Evolutionary conservation across 1,140 invertebrate species (phyloP).

Genomic region (Aphaenogaster floridana): DNA sequence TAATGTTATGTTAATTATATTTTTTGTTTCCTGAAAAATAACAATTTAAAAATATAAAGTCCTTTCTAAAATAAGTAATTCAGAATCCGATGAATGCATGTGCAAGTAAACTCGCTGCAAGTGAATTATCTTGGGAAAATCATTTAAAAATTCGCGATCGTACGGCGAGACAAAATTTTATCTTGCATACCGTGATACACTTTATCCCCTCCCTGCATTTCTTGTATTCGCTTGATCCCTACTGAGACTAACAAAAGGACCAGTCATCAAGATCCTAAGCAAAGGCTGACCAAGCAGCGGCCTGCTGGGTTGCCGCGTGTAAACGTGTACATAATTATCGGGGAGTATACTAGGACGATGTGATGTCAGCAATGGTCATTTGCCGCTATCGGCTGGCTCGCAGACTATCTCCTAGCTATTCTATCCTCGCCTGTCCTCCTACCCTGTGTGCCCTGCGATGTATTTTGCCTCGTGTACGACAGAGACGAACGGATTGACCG

Average conservation of each 20-base stretch:
- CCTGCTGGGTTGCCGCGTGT: slow-evolving; percentile 65
- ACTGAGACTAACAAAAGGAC: slow-evolving; percentile 51
- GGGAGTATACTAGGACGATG: slow-evolving; percentile 77
- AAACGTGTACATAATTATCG: slow-evolving; percentile 82
- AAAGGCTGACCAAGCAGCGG: slow-evolving; percentile 82
- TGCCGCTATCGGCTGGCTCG: slow-evolving; percentile 76
- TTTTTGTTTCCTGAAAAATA: too few species aligned
- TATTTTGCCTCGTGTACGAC: slow-evolving; percentile 66
- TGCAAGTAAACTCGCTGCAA: not conserved
- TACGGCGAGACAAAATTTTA: not conserved
- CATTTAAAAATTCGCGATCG: not conserved
- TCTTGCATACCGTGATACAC: not conserved
- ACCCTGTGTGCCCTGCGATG: slow-evolving; percentile 51
- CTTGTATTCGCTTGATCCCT: slow-evolving; percentile 32
- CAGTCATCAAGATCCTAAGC: slow-evolving; percentile 81
- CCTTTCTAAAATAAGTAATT: not conserved
- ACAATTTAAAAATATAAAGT: not conserved
- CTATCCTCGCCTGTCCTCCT: slow-evolving; percentile 71
- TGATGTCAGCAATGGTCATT: slow-evolving; percentile 81
- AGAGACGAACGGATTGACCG: slow-evolving; percentile 28
- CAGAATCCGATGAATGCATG: not conserved
- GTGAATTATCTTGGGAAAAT: not conserved
- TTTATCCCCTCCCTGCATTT: not conserved
- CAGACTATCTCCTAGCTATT: slow-evolving; percentile 76
- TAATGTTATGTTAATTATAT: not conserved